phyloP scores from a whole-genome alignment of 2,113 vertebrate species.

The Elephas maximus region DNA sequence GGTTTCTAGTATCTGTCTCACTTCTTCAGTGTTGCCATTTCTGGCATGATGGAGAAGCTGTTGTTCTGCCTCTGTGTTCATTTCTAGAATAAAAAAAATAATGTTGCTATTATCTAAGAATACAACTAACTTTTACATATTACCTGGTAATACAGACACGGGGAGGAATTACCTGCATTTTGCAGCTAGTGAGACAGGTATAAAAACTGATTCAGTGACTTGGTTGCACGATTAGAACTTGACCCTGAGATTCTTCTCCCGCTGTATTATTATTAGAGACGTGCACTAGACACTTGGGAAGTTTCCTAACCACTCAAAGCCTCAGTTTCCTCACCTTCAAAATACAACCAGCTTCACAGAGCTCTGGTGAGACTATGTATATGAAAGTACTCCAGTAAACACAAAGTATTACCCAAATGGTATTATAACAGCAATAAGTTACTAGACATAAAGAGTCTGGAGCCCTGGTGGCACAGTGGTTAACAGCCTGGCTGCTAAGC shows the following conservation, averaged over 20 bases:
- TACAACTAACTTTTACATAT: not conserved
- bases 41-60: slow-evolving; percentile 94
- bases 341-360: not conserved
- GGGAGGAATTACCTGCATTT: not conserved
- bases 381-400: not conserved
- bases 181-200: not conserved
- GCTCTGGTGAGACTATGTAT: not conserved
- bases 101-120: not conserved
- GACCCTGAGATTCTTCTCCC: not conserved
- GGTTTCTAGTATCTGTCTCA: slow-evolving; percentile 91
- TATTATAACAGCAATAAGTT: not conserved
- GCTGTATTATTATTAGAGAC: not conserved
- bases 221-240: not conserved
- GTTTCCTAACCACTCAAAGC: not conserved
- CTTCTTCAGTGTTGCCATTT: slow-evolving; percentile 94
- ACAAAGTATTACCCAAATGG: not conserved
- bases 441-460: not conserved
- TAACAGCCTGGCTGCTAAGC: no score
- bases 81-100: slow-evolving; percentile 81
- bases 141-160: slow-evolving; percentile 52
- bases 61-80: slow-evolving; percentile 93
- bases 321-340: slow-evolving; percentile 19
- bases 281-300: not conserved
- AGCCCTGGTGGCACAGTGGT: no score
- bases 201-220: not conserved